Conservation (phyloP, 2,797 vertebrate species). For the Botia almorhae region DNA sequence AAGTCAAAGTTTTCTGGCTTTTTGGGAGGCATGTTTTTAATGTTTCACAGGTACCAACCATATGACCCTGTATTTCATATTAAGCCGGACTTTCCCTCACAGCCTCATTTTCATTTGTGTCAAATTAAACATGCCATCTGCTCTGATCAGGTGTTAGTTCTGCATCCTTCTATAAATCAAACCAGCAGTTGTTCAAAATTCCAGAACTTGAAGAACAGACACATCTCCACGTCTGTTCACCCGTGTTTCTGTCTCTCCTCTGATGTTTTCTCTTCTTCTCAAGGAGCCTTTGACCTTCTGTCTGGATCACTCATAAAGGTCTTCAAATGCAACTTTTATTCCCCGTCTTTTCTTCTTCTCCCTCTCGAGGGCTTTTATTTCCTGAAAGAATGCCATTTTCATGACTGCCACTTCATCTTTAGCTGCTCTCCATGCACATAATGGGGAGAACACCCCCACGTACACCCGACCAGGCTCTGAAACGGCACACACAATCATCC, state of each 20-base stretch:
- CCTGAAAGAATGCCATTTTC: constrained; percentile 46
- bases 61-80: too few species aligned
- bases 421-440: constrained; percentile 32
- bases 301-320: constrained; percentile 29
- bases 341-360: constrained; percentile 25
- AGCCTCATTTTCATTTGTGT: too few species aligned
- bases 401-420: constrained; percentile 58
- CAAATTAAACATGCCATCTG: too few species aligned
- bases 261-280: constrained; percentile 4
- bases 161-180: neutral
- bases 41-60: too few species aligned
- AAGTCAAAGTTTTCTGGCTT: too few species aligned
- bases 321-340: constrained; percentile 44
- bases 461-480: constrained; percentile 19
- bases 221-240: neutral
- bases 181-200: neutral
- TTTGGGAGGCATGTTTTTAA: too few species aligned
- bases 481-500: neutral
- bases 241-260: neutral
- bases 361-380: constrained; percentile 37
- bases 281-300: constrained; percentile 38
- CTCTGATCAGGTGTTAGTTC: neutral
- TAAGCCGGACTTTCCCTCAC: too few species aligned
- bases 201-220: neutral
- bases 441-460: constrained; percentile 38